These are phyloP conservation scores for Hydropsyche tenuis DNA, from an alignment of 1,140 invertebrate species.

Conservation along the genomic window DNA sequence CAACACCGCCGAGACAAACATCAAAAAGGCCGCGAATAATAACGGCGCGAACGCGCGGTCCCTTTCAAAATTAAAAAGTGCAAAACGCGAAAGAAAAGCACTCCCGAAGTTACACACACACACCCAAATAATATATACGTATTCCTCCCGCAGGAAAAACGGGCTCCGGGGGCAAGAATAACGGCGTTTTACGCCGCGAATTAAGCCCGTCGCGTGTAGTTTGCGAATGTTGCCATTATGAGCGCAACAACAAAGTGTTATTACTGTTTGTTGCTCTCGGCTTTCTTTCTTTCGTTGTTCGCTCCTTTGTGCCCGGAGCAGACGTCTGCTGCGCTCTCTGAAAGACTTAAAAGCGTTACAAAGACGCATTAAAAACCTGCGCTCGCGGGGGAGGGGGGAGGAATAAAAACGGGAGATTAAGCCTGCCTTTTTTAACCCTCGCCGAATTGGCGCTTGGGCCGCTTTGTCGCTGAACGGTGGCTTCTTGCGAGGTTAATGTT, in stretches of 20 bases:
- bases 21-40: neutral
- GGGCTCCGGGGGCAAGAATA: too few species aligned
- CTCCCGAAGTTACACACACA: too few species aligned
- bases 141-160: too few species aligned
- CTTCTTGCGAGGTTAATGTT: too few species aligned
- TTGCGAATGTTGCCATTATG: conserved; percentile 39
- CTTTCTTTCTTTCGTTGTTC: conserved; percentile 27
- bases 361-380: neutral
- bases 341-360: conserved; percentile 19
- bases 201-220: conserved; percentile 27
- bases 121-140: too few species aligned
- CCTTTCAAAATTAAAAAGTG: conserved; percentile 34
- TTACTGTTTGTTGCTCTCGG: conserved; percentile 11
- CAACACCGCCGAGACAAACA: neutral
- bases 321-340: conserved; percentile 2
- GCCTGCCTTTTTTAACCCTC: too few species aligned
- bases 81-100: too few species aligned
- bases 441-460: too few species aligned
- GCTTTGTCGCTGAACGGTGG: too few species aligned
- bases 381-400: too few species aligned
- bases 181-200: conserved; percentile 35
- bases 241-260: conserved; percentile 28
- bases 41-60: conserved; percentile 12
- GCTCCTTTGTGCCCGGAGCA: conserved; percentile 2
- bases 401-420: too few species aligned